Base-by-base conservation (phyloP, 2,113 vertebrate genomes). In the Leucopsar rothschildi region DNA sequence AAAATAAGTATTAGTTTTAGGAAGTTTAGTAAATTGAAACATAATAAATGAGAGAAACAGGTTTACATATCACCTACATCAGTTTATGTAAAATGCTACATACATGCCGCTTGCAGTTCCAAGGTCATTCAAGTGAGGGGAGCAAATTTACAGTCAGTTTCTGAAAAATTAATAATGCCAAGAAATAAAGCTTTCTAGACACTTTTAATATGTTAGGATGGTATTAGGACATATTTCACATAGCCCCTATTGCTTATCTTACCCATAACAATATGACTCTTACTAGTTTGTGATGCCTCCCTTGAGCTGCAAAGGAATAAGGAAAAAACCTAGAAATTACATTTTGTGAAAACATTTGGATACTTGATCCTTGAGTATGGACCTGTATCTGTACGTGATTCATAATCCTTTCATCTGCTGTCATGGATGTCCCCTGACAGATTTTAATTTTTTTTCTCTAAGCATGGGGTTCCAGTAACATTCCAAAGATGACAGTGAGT, bases 351-450 rank as follows among this genome's bases (percentile, higher is more conserved):
- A 69, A 37, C 12, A 57, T 56, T 71, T 72, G 31, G 10, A 33
- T 84, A 13, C 9, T 60, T 60, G 33, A 31, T 91, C 52, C 35
- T 22, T 63, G 29, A 25, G 5, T 83, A 18, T 21, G 22, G 33
- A 64, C 69, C 27, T 1, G 0, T 56, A 40, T 44, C n/a, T 40
- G 3, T 35, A 11, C 5, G 4, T 11, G 12, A 37, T 57, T 42
- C 31, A 11, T 49, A 64, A 56, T 37, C 3, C 11, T 82, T 88
- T 68, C n/a, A 28, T 80, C 40, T 79, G 7, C 42, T 11, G 2
- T 61, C 35, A 42, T 1, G 5, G 7, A 15, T 14, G 8, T 28
- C 28, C 19, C 19, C 37, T 66, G 72, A 14, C 31, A 90, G 45
- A 75, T 88, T 70, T 81, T n/a, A 44, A 37, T 37, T 35, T 61